Percentiles rank a stretch among this genome's conserved stretches.
These are phyloP conservation scores for Leuctra nigra DNA, from an alignment of 2,888 invertebrate species.

Conservation along the genomic window DNA sequence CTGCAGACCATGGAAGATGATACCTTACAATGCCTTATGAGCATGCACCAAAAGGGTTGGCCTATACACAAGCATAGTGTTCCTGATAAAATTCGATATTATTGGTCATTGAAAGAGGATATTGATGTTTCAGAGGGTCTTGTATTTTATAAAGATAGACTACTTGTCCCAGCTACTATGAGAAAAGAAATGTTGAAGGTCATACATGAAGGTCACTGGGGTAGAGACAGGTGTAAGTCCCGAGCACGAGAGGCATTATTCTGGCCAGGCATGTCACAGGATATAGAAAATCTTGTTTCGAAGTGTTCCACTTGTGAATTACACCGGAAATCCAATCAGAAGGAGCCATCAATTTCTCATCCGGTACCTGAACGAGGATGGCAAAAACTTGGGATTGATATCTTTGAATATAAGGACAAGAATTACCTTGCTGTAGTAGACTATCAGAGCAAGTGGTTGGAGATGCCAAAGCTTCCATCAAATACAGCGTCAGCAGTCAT, in stretches of 20 bases:
- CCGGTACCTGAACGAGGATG: conserved; percentile 21
- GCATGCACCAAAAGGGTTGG: too few species aligned
- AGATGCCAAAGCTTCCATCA: background rate
- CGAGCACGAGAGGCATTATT: conserved; percentile 2
- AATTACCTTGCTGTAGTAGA: background rate
- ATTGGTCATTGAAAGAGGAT: too few species aligned
- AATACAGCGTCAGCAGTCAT: background rate
- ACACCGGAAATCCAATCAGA: conserved; percentile 17
- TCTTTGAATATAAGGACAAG: conserved; percentile 6
- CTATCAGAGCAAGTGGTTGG: conserved; percentile 1
- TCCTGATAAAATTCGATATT: too few species aligned
- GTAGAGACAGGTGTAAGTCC: background rate
- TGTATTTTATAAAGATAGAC: too few species aligned
- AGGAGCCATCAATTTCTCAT: conserved; percentile 28
- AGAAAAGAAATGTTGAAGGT: conserved; percentile 5
- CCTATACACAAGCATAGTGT: too few species aligned
- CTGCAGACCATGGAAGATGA: too few species aligned
- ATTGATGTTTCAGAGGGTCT: too few species aligned
- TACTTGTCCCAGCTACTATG: conserved; percentile 1
- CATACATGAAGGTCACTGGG: conserved; percentile 13
- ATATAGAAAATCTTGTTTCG: conserved; percentile 31
- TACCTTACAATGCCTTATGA: too few species aligned
- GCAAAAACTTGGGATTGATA: background rate
- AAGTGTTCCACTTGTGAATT: conserved; percentile 13
- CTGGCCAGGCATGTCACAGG: conserved; percentile 24